Base-by-base conservation (phyloP, 2,888 invertebrate species). In the Euzetes globulus region DNA sequence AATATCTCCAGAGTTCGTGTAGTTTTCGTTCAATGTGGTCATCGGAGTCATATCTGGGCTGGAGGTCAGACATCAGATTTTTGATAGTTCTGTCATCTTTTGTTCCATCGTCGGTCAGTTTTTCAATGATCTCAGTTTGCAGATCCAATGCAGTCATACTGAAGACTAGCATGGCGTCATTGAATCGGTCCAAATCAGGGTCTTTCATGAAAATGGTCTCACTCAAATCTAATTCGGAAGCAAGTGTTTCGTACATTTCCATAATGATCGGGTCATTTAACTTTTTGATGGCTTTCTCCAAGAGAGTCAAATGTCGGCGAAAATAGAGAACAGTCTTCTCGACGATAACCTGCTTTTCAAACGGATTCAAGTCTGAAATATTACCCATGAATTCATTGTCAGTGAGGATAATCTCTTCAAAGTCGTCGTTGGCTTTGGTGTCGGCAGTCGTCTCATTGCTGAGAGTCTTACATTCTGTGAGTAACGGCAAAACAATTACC, bases 321-420 rank as follows among this genome's bases (percentile, higher is more conserved):
- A 63, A 37, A 63, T 33, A 63, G 17, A n/a, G 17, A 7, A 63
- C 13, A 33, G 63, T 33, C 33, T 63, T 33, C n/a, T 63, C 63
- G n/a, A 63, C 37, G n/a, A 63, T 19, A 5, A 63, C 5, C 15
- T 33, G 27, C 15, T 63, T 63, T 2, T 63, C 63, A n/a, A 63
- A 63, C 1, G 63, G 33, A 17, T 63, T 63, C 19, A 63, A 3
- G 17, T 15, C 37, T 25, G 6, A 7, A 25, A 55, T 55, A 15
- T 22, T 22, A 15, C 63, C 63, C 63, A 63, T 63, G n/a, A 33
- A 33, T 25, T 63, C 63, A n/a, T 63, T n/a, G 37, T n/a, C 19
- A 1, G 33, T 63, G 1, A 33, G 6, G 1, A 63, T 27, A 2
- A 63, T 63, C 9, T 19, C 25, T 25, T 63, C 63, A 19, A 63